phyloP scores from a whole-genome alignment of 2,888 invertebrate genomes.

The Megamerina dolium region DNA sequence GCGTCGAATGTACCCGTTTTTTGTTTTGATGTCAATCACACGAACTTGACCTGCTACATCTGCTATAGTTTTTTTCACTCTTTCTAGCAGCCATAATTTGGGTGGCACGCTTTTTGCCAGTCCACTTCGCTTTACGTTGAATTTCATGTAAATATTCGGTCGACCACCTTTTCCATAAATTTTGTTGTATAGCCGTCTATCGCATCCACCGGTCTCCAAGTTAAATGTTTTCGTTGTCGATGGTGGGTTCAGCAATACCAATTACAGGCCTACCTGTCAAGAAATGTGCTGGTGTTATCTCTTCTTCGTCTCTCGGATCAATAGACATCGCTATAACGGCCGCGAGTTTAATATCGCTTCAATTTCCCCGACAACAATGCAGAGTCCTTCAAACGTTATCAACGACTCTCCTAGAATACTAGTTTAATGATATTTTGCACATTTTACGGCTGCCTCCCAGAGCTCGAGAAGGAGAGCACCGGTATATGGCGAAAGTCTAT shows the following conservation, averaged over 20 bases:
- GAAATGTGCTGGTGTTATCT: conserved; percentile 10
- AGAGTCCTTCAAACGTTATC: neutral
- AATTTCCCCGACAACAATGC: neutral
- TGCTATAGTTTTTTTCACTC: conserved; percentile 1
- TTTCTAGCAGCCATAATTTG: neutral
- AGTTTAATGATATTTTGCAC: conserved; percentile 10
- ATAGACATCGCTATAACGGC: conserved; percentile 4
- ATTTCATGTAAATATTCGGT: conserved; percentile 1
- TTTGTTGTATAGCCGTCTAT: conserved; percentile 8
- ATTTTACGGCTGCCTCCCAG: no score
- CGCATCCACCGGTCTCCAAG: neutral
- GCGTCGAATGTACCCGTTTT: conserved; percentile 3
- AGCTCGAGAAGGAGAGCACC: no score
- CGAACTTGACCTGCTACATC: conserved; percentile 1
- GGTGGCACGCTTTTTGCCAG: no score
- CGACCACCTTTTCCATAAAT: conserved; percentile 8
- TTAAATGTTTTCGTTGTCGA: conserved; percentile 5
- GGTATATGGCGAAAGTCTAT: no score
- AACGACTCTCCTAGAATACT: conserved; percentile 5
- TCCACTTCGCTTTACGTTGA: conserved; percentile 1
- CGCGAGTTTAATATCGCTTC: conserved; percentile 1
- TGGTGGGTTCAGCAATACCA: conserved; percentile 9
- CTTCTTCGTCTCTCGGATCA: conserved; percentile 4
- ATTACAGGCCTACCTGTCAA: conserved; percentile 12
- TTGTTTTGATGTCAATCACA: neutral